Percentiles rank a stretch among this genome's conserved stretches.
Evolutionary conservation across 2,888 invertebrate species (phyloP).

Genomic region (Clepsis dumicolana): DNA sequence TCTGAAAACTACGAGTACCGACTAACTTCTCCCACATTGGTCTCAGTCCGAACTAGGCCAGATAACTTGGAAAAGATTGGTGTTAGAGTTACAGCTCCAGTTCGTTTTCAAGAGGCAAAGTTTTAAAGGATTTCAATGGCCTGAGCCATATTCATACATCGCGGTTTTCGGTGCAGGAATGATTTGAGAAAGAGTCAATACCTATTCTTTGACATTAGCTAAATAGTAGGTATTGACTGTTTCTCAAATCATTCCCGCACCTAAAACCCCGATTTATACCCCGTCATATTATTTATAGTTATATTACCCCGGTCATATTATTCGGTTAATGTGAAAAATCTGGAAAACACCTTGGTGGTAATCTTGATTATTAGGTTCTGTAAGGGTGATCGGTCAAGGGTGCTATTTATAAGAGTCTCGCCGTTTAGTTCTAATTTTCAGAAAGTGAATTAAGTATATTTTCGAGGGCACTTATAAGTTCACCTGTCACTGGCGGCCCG

Average conservation of each 20-base stretch:
- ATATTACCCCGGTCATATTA: too few relatives aligned
- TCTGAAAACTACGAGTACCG: conserved; percentile 38
- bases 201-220: too few relatives aligned
- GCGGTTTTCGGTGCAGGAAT: too few relatives aligned
- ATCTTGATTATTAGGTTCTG: neutral
- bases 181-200: too few relatives aligned
- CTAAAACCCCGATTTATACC: too few relatives aligned
- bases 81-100: conserved; percentile 1
- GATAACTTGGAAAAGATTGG: conserved; percentile 32
- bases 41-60: conserved; percentile 38
- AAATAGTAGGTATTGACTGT: too few relatives aligned
- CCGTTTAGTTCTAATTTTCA: conserved; percentile 36
- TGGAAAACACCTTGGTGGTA: neutral
- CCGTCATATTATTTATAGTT: too few relatives aligned
- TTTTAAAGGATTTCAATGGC: conserved; percentile 3
- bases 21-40: conserved; percentile 40
- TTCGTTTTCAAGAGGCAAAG: neutral
- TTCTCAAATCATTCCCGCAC: too few relatives aligned
- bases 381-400: conserved; percentile 14
- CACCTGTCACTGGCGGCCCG: neutral
- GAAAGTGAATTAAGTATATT: conserved; percentile 30
- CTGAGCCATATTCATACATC: too few relatives aligned
- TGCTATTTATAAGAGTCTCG: conserved; percentile 1
- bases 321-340: neutral
- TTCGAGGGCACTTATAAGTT: conserved; percentile 26